These are phyloP conservation scores for Philypnodon macrostomus DNA, from an alignment of 2,797 vertebrate species.

Conservation along the genomic window DNA sequence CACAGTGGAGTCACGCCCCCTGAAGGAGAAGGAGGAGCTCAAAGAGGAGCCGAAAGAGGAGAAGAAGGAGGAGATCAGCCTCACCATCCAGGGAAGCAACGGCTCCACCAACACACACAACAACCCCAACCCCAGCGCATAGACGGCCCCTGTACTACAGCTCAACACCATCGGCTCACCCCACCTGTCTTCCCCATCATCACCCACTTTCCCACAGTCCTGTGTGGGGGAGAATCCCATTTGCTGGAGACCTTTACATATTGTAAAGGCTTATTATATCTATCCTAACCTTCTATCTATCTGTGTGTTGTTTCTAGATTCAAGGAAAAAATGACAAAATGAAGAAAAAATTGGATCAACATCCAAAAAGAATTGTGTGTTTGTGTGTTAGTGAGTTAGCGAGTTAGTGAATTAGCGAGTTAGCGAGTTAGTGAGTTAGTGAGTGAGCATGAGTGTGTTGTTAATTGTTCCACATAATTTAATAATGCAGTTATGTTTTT, in stretches of 20 bases:
- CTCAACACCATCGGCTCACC: constrained; percentile 12
- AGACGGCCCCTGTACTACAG: constrained; percentile 57
- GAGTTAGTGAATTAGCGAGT: too few relatives aligned
- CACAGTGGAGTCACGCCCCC: constrained; percentile 64
- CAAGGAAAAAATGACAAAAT: constrained; percentile 50
- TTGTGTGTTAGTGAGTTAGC: constrained; percentile 24
- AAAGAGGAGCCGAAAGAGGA: constrained; percentile 67
- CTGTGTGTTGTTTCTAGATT: constrained; percentile 67
- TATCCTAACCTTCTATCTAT: constrained; percentile 74
- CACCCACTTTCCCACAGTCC: constrained; percentile 68
- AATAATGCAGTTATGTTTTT: constrained; percentile 71
- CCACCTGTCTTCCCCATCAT: constrained; percentile 14
- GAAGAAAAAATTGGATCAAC: constrained; percentile 66
- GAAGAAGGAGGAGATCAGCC: constrained; percentile 81
- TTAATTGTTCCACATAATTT: constrained; percentile 76
- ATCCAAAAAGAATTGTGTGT: constrained; percentile 64
- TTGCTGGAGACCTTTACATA: constrained; percentile 85
- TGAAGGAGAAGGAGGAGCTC: constrained; percentile 75
- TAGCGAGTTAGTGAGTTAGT: constrained; percentile 31
- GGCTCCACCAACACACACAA: constrained; percentile 84
- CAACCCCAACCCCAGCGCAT: constrained; percentile 93
- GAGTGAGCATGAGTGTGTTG: constrained; percentile 26
- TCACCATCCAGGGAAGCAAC: constrained; percentile 89
- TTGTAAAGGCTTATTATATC: constrained; percentile 86
- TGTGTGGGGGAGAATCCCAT: constrained; percentile 78